These are phyloP conservation scores for Rynchops niger DNA, from an alignment of 2,113 vertebrate species.

Conservation along the genomic window DNA sequence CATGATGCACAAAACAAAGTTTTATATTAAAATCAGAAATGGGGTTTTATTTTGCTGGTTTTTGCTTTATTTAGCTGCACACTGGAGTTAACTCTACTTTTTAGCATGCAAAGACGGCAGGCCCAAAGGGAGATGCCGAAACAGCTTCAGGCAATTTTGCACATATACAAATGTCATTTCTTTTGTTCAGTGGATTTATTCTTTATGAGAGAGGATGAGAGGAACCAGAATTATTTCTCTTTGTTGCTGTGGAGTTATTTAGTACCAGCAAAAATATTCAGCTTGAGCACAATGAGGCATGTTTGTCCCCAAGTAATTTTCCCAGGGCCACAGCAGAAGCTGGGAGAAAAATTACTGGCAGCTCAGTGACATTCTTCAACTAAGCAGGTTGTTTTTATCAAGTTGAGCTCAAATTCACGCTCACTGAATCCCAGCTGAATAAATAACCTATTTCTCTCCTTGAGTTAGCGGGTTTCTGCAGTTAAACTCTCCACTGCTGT, in stretches of 20 bases:
- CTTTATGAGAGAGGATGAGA: background rate
- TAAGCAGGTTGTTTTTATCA: background rate
- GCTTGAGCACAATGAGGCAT: background rate
- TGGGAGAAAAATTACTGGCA: background rate
- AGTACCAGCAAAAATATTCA: background rate
- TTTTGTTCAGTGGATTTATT: slow-evolving; percentile 36
- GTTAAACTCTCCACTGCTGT: background rate
- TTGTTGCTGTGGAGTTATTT: slow-evolving; percentile 27
- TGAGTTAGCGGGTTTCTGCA: background rate
- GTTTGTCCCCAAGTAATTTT: slow-evolving; percentile 4
- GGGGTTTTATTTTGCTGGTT: background rate
- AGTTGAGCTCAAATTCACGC: slow-evolving; percentile 3
- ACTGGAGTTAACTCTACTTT: background rate
- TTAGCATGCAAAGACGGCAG: background rate
- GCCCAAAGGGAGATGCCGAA: background rate
- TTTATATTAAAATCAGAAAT: background rate
- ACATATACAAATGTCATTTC: background rate
- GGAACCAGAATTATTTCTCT: background rate
- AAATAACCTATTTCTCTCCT: background rate
- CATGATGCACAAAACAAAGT: background rate
- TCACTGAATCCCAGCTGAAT: background rate
- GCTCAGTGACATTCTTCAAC: background rate
- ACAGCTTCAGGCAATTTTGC: slow-evolving; percentile 4
- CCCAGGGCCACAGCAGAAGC: background rate
- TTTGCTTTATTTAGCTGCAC: background rate